Evolutionary conservation across 2,113 vertebrate genomes (phyloP), one percentile per base, ranked within the genome.

Genomic region (Ellobius talpinus): DNA sequence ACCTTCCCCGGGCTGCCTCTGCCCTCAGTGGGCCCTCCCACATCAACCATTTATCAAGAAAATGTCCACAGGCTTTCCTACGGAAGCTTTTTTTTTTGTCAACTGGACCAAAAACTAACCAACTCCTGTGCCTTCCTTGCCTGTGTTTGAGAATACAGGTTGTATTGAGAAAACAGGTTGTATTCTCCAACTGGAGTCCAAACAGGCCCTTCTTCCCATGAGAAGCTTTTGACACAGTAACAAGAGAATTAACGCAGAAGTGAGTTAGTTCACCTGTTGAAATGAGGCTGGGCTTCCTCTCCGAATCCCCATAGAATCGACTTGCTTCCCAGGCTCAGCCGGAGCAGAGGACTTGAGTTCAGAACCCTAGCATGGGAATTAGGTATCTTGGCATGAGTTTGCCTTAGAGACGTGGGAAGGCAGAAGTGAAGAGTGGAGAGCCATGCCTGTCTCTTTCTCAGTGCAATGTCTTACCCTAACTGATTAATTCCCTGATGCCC

Each of bases 241-340:
- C 36, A 55, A 72, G 86, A n/a, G 31, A 87, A 68, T 16, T 9
- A 55, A n/a, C 21, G 2, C 63, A 1, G 68, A 74, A 85, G 68
- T 33, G 3, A 72, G 70, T 39, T 29, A 72, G 70, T 39, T 29
- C 36, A 50, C 21, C 23, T 24, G 47, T 39, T 55, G 66, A 36
- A 88, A 24, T 88, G 47, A 50, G 13, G 21, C 33, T 88, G 13
- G 33, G 23, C 13, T 70, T 52, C 47, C 6, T 11, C 73, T 55
- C 50, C 7, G 50, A 45, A 24, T 36, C 87, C 47, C 39, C 36
- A 36, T 73, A 70, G 23, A 26, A 29, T 58, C 61, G 5, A 66
- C 26, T 65, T 77, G n/a, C 36, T 39, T 73, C 61, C 26, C 23
- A 82, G 24, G 14, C 24, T 86, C 16, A 0, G 3, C 0, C 0